Conservation (phyloP, 1,140 invertebrate genomes). For the Leucophenga varia region DNA sequence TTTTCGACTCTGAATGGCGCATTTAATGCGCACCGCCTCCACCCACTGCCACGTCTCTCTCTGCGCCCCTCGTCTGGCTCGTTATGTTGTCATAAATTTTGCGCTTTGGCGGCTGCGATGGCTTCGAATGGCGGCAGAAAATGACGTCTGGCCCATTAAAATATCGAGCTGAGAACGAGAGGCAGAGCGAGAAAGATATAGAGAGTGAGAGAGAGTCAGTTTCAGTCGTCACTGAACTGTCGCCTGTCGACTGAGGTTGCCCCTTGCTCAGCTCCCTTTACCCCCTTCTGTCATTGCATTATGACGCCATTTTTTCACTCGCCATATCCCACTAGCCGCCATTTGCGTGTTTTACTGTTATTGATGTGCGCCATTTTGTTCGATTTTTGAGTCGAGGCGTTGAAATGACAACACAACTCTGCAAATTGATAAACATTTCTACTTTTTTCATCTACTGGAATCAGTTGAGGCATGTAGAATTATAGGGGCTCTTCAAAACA, state of each 20-base stretch:
- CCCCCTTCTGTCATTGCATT: slow-evolving; percentile 23
- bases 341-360: slow-evolving; percentile 30
- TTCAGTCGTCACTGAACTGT: slow-evolving; percentile 18
- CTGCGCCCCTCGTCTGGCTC: slow-evolving; percentile 30
- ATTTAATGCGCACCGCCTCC: slow-evolving; percentile 37
- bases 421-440: neutral
- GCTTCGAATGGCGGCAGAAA: slow-evolving; percentile 35
- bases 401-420: neutral
- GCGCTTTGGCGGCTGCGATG: slow-evolving; percentile 41
- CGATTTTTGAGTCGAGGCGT: slow-evolving; percentile 24
- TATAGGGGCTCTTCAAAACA: no score
- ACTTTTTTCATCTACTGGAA: neutral
- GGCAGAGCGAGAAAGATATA: no score
- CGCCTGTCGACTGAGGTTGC: slow-evolving; percentile 3
- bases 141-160: slow-evolving; percentile 51
- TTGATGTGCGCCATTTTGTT: slow-evolving; percentile 37
- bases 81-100: slow-evolving; percentile 52
- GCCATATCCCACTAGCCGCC: slow-evolving; percentile 11
- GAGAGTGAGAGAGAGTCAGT: no score
- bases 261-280: neutral
- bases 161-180: no score
- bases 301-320: slow-evolving; percentile 35
- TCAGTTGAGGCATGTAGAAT: no score
- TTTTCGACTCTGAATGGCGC: slow-evolving; percentile 47
- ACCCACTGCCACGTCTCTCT: neutral